Evolutionary conservation across 2,888 invertebrate species (phyloP), one percentile per base, ranked within the genome.

Genomic region (Campaea margaritaria): DNA sequence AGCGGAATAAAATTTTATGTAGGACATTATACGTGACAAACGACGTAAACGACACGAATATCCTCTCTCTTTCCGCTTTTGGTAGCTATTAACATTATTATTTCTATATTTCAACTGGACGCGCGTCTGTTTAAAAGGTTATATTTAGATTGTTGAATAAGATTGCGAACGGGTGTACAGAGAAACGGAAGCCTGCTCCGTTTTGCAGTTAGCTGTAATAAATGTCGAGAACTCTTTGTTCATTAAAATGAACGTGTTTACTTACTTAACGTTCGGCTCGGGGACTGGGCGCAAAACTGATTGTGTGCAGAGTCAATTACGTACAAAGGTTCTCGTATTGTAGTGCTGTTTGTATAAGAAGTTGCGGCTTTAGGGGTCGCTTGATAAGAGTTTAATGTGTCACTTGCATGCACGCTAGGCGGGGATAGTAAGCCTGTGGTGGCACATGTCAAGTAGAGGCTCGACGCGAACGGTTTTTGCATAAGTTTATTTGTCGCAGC

Each of bases 11-110:
- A 85, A 82, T 84, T 85, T 86, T 86, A 86, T 84, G 82, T 81
- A 51, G 78, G 76, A 80, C 83, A 87, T 86, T 87, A 86, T 84
- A 83, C 78, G 82, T 85, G 85, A 87, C 82, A 85, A 87, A 84
- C 82, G 83, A 81, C 78, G 74, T 70, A 78, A 80, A 82, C 81
- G 82, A 83, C 82, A 82, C 78, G 78, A 81, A 79, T 82, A 82
- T 78, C 81, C 80, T 81, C 74, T 82, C 76, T 78, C 73, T 74
- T 73, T 75, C 76, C 77, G 73, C 72, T 78, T 73, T 73, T 62
- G 72, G 74, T 73, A 62, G 67, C 60, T 56, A 56, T 61, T 61
- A 55, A 51, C 55, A 51, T 60, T 58, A 58, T 55, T 51, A 63
- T 58, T 63, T 72, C 67, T 62, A 76, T 77, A 71, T 74, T 71